Evolutionary conservation across 2,113 vertebrate species (phyloP), one percentile per base, ranked within the genome.

Genomic region (Pedionomus torquatus): DNA sequence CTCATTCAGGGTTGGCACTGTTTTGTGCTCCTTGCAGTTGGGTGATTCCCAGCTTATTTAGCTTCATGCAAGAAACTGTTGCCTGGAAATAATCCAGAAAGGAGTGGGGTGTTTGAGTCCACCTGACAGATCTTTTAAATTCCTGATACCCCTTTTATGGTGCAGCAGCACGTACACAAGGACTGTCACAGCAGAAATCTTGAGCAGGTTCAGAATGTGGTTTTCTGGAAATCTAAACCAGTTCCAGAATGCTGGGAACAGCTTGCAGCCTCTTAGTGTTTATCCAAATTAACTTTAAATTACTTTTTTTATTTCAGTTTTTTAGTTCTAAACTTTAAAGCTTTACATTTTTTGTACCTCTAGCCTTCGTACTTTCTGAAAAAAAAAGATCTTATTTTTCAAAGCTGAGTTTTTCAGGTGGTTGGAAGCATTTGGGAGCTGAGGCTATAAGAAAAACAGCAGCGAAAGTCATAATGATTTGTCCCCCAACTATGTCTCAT

Each of bases 211-310:
- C 1, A 0, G 57, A 70, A 57, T 8, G 0, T 72, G 75, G 35
- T 58, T 94, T 84, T 94, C 39, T 89, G 74, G 25, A 60, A 68
- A 52, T 91, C 61, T 85, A 10, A 87, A 94, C 33, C 28, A 58
- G 66, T 72, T 83, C 30, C 55, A 94, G 65, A 81, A 55, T 5
- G 26, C 25, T 63, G 21, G 69, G 72, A 93, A 89, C 64, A 70
- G 74, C 48, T 91, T 87, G 81, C 3, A 8, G 65, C 48, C 3
- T 1, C 54, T 72, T 49, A 61, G 23, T 60, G 35, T 83, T 92
- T 90, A 76, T 72, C 26, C 86, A 90, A 57, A 69, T 79, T 46
- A 46, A 60, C n/a, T 81, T 70, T 31, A 37, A 90, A 86, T 33
- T 83, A 16, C 28, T 39, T 54, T 89, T 60, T 54, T 93, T n/a